These are phyloP conservation scores for Nephrotoma flavescens DNA, from an alignment of 2,888 invertebrate species.

Conservation along the genomic window DNA sequence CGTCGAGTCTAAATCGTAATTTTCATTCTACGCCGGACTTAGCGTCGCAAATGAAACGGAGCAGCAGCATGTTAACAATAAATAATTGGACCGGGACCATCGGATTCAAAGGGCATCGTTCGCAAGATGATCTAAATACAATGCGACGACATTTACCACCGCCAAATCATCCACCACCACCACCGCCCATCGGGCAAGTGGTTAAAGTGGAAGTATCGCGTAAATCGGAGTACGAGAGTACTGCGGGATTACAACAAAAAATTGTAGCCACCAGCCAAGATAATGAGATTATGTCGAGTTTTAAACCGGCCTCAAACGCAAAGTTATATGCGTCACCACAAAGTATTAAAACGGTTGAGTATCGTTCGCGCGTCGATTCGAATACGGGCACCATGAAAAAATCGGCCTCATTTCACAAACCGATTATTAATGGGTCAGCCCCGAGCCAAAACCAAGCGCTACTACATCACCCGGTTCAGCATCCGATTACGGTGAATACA, in stretches of 20 bases:
- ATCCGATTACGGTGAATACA: constrained; percentile 10
- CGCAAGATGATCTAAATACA: constrained; percentile 53
- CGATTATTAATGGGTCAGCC: background rate
- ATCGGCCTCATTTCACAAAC: constrained; percentile 8
- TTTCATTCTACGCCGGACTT: constrained; percentile 86
- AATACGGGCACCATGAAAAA: constrained; percentile 19
- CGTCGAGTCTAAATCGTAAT: constrained; percentile 48
- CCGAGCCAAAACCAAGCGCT: background rate
- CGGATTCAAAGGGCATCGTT: constrained; percentile 41
- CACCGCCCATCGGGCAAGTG: constrained; percentile 55
- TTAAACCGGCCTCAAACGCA: constrained; percentile 73
- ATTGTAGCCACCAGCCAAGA: constrained; percentile 21
- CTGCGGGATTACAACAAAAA: constrained; percentile 26
- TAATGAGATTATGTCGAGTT: constrained; percentile 60
- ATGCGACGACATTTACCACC: constrained; percentile 48
- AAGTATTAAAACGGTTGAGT: constrained; percentile 60
- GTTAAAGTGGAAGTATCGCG: constrained; percentile 49
- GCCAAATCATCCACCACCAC: constrained; percentile 70
- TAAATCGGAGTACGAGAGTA: constrained; percentile 34
- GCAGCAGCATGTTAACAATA: constrained; percentile 23
- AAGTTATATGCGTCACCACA: constrained; percentile 82
- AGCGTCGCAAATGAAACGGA: constrained; percentile 34
- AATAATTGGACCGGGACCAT: constrained; percentile 18
- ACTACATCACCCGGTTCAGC: constrained; percentile 6
- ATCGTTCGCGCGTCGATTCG: constrained; percentile 37